phyloP scores from a whole-genome alignment of 1,140 invertebrate species.

The Aphelinus certus region DNA sequence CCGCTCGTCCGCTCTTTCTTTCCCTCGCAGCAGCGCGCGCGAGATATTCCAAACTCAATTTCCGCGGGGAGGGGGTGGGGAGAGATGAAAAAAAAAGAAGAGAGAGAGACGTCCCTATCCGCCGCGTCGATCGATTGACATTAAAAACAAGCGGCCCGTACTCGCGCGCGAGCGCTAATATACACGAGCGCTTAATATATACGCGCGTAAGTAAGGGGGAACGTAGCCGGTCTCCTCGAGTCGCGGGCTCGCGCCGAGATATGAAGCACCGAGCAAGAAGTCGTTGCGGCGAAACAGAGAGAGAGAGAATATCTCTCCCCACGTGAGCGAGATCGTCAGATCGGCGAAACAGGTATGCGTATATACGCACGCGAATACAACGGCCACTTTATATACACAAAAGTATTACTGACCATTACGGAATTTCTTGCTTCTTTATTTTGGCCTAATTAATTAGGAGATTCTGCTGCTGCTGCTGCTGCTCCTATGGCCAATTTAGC shows the following conservation, averaged over 20 bases:
- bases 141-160: conserved; percentile 24
- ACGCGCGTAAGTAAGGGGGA: neutral
- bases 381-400: neutral
- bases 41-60: conserved; percentile 31
- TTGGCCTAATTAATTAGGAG: no score
- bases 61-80: neutral
- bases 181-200: neutral
- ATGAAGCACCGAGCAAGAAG: no score
- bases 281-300: no score
- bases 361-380: neutral
- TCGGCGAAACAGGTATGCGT: conserved; percentile 4
- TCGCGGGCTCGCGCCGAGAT: no score
- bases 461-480: no score
- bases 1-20: neutral
- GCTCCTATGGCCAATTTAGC: no score
- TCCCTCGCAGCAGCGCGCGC: neutral
- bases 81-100: neutral
- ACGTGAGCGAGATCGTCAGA: conserved; percentile 5
- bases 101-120: neutral
- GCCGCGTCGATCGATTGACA: conserved; percentile 28
- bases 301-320: no score
- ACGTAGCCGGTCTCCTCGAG: no score
- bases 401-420: neutral
- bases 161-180: no score
- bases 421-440: no score